Conservation (phyloP, 2,888 invertebrate genomes). For the Atrina japonica region DNA sequence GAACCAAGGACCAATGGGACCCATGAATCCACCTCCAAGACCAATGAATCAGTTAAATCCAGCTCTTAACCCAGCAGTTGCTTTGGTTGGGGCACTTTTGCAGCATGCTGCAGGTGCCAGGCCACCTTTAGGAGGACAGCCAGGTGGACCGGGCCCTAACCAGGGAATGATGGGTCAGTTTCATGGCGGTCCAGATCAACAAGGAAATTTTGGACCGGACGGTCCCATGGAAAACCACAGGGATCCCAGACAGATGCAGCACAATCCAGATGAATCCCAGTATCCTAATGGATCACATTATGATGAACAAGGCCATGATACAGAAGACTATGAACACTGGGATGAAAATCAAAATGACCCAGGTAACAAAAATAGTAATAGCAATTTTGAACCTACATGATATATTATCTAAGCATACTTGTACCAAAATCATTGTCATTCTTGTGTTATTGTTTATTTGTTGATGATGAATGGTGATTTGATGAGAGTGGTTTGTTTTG, state of each 20-base stretch:
- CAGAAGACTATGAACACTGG: conserved; percentile 15
- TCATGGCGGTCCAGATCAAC: conserved; percentile 11
- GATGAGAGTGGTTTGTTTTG: too few relatives aligned
- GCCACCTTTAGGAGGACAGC: conserved; percentile 6
- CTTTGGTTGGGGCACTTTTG: conserved; percentile 59
- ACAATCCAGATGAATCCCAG: conserved; percentile 6
- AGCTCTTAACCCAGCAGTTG: conserved; percentile 51
- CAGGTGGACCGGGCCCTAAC: conserved; percentile 22
- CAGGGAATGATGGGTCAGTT: conserved; percentile 14
- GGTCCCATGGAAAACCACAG: conserved; percentile 18
- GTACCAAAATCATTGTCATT: too few relatives aligned
- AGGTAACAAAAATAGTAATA: conserved; percentile 5
- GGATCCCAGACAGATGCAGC: conserved; percentile 10
- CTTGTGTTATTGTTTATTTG: too few relatives aligned
- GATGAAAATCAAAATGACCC: conserved; percentile 11
- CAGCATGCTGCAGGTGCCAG: conserved; percentile 50
- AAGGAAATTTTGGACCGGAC: conserved; percentile 15
- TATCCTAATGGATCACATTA: conserved; percentile 1
- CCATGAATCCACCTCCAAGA: conserved; percentile 41
- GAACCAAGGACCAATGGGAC: conserved; percentile 38
- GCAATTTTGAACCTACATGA: background rate
- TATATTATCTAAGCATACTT: too few relatives aligned
- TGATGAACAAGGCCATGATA: conserved; percentile 21
- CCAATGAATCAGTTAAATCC: conserved; percentile 36
- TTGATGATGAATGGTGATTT: too few relatives aligned